phyloP scores from a whole-genome alignment of 1,140 invertebrate genomes.

The Caenorhabditis brenneri region DNA sequence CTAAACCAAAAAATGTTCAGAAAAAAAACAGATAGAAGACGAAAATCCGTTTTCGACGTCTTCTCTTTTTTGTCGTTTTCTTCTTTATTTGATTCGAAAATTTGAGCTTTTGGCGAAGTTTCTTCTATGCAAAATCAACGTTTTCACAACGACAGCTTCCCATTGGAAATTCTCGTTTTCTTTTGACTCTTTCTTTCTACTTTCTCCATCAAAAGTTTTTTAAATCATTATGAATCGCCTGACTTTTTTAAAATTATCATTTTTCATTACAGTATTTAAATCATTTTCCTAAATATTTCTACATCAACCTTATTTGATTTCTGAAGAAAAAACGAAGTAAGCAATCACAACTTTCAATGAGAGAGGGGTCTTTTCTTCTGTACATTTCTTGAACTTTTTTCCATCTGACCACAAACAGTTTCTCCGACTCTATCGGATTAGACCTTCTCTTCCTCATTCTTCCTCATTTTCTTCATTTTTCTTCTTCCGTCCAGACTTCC shows the following conservation, averaged over 20 bases:
- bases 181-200: too few species aligned
- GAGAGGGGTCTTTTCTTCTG: too few species aligned
- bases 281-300: too few species aligned
- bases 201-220: too few species aligned
- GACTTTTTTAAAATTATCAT: too few species aligned
- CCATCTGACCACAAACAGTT: background rate
- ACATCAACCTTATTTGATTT: too few species aligned
- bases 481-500: background rate
- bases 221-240: too few species aligned
- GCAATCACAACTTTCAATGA: too few species aligned
- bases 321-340: too few species aligned
- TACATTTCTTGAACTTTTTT: too few species aligned
- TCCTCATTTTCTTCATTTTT: background rate
- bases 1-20: background rate
- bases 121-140: background rate
- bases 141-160: background rate
- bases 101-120: background rate
- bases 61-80: background rate
- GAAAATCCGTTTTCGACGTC: background rate
- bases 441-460: background rate
- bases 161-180: background rate
- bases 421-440: background rate
- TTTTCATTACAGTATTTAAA: too few species aligned
- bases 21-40: background rate
- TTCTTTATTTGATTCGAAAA: background rate